Base-by-base conservation (phyloP, 2,797 vertebrate genomes). In the Myoxocephalus aenaeus region DNA sequence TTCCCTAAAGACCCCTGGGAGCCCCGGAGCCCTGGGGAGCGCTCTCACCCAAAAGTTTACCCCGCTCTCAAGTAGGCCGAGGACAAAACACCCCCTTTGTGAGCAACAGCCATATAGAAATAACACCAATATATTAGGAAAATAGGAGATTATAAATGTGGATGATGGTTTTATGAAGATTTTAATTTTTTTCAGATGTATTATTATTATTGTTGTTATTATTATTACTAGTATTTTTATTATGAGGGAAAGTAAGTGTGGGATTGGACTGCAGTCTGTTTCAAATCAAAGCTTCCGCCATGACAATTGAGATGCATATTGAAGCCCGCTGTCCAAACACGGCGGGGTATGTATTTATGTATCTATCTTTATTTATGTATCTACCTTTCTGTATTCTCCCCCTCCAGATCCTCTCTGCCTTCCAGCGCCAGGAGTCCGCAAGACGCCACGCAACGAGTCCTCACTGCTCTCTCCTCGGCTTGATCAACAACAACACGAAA, bases 401-500 rank as follows among this genome's bases (percentile, higher is more conserved):
- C 61, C 86, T 85, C 83, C 83, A 93, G 89, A 90, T 92, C 92
- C 79, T 93, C 89, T 92, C 86, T 93, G 91, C 89, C 93, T 92
- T 89, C 91, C 96, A 98, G 97, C 94, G 95, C 97, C 92, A 96
- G 97, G 95, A 95, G 95, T 94, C 96, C 96, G 92, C 96, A 96
- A 96, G 97, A 98, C 94, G 96, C 96, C 91, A 96, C 97, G 92
- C 96, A 97, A 88, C 95, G 97, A 93, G 97, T 98, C 95, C 96
- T 98, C 91, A 96, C 97, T 85, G 97, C 97, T 84, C 96, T 99
- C 88, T 96, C 97, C 87, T 97, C 97, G 29, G 97, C 97, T 95
- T 98, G 97, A 99, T 95, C 94, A 93, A 93, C 92, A 95, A 94
- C 86, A 50, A 75, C 90, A 84, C 82, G 4, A 13, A 67, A 81